Conservation (phyloP, 2,113 vertebrate species). For the Aegithalos caudatus region DNA sequence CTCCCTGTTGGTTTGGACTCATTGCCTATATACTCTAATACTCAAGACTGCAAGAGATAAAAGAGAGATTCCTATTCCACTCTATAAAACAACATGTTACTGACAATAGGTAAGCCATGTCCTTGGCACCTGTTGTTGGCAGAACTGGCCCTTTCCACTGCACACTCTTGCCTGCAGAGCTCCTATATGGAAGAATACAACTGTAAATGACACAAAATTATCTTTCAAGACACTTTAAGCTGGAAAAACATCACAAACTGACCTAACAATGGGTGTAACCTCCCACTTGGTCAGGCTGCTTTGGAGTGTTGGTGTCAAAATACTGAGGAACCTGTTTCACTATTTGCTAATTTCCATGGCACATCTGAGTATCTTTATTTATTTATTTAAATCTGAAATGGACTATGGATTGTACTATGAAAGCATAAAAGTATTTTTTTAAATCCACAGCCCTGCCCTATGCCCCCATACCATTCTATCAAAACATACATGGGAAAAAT, state of each 20-base stretch:
- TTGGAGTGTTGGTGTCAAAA: neutral
- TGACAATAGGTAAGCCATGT: neutral
- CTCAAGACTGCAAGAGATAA: neutral
- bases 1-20: conserved; percentile 19
- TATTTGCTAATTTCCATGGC: neutral
- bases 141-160: neutral
- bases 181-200: neutral
- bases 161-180: neutral
- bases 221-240: neutral
- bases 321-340: neutral
- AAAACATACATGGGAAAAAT: neutral
- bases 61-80: neutral
- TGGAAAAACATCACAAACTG: neutral
- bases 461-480: neutral
- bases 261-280: neutral
- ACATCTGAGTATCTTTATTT: neutral
- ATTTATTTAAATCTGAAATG: neutral
- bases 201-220: neutral
- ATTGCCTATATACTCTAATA: neutral
- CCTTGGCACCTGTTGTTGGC: neutral
- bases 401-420: neutral
- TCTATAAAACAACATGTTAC: neutral
- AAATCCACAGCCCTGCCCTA: neutral
- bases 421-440: conserved; percentile 1
- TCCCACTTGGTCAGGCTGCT: neutral